Evolutionary conservation across 2,113 vertebrate genomes (phyloP).

Genomic region (Murina feae): DNA sequence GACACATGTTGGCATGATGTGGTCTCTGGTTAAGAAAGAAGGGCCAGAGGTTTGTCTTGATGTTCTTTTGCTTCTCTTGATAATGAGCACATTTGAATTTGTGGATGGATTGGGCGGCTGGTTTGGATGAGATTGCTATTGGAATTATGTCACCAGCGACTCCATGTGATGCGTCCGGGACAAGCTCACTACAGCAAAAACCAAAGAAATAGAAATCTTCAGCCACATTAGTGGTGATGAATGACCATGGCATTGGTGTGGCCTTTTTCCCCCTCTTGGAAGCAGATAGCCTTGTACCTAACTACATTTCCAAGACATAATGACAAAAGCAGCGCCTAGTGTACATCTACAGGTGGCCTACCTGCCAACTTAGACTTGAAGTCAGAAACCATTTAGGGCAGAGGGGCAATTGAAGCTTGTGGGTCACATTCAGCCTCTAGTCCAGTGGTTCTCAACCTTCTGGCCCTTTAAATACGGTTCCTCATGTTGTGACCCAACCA

Average conservation of each 20-base stretch:
- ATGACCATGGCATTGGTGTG: conserved; percentile 39
- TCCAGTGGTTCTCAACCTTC: too few relatives aligned
- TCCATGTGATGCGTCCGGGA: conserved; percentile 56
- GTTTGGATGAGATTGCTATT: conserved; percentile 74
- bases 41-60: background rate
- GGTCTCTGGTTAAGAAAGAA: conserved; percentile 2
- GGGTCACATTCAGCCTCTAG: background rate
- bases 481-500: too few relatives aligned
- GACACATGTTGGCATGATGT: background rate
- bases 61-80: conserved; percentile 24
- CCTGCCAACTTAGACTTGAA: background rate
- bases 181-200: conserved; percentile 52
- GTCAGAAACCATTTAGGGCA: background rate
- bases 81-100: conserved; percentile 69
- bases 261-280: background rate
- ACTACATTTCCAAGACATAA: conserved; percentile 32
- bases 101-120: conserved; percentile 66
- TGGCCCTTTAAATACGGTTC: too few relatives aligned
- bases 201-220: conserved; percentile 51
- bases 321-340: conserved; percentile 38
- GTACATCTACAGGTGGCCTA: background rate
- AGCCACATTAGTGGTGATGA: conserved; percentile 46
- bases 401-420: background rate
- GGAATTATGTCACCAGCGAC: conserved; percentile 68
- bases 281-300: background rate